Conservation (phyloP, 2,113 vertebrate species). For the Pelmatolapia mariae region DNA sequence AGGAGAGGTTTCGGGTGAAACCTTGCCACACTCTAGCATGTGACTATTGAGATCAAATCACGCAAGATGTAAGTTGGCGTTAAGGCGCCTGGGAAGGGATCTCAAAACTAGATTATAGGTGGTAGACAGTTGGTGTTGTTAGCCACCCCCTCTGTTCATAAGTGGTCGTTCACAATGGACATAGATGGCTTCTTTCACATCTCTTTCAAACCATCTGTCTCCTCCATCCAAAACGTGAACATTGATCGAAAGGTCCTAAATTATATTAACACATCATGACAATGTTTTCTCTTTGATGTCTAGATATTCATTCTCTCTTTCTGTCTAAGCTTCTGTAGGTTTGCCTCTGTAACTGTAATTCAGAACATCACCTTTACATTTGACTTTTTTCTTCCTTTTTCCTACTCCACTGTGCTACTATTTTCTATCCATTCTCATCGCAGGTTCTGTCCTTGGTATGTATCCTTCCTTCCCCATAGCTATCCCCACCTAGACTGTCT, state of each 20-base stretch:
- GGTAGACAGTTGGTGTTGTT: not conserved
- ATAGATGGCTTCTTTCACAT: not conserved
- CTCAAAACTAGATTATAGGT: not conserved
- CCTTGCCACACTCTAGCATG: not conserved
- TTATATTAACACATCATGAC: not conserved
- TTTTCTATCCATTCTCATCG: not conserved
- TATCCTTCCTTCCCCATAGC: conserved; percentile 9
- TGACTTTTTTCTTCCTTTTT: not conserved
- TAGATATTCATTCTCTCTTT: not conserved
- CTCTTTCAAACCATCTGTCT: not conserved
- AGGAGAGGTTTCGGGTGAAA: fast-evolving
- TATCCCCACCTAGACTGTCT: conserved; percentile 27
- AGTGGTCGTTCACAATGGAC: fast-evolving
- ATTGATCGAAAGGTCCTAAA: not conserved
- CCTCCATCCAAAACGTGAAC: not conserved
- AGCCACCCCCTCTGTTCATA: not conserved
- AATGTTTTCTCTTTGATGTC: not conserved
- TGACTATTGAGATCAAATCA: not conserved
- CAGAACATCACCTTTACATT: not conserved
- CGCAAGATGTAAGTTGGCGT: fast-evolving
- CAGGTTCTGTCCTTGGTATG: not conserved
- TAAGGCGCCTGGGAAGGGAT: not conserved
- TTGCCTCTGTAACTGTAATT: not conserved
- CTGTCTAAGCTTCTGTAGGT: not conserved
- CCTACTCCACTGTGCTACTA: not conserved